Evolutionary conservation across 2,113 vertebrate species (phyloP), one percentile per base, ranked within the genome.

Genomic region (Setophaga kirtlandii): DNA sequence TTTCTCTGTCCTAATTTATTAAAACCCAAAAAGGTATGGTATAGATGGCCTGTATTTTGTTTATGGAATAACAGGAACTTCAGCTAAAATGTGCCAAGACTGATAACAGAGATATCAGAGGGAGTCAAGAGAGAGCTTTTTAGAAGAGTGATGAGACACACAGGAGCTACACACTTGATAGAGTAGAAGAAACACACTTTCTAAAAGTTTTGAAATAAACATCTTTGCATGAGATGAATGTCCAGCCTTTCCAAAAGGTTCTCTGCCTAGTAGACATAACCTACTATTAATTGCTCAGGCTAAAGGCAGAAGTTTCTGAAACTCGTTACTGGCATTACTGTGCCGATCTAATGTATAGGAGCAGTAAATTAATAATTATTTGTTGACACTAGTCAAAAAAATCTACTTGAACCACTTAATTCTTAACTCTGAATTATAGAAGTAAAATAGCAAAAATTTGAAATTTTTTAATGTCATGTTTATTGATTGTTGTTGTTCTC

Each of bases 401-500:
- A 4, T 1, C 15, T 58, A 4, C n/a, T 87, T 79, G 49, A 83
- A 79, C 6, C 6, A 31, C 3, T 62, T 64, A 55, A 41, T 35
- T 41, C n/a, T 62, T 74, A 81, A 68, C 8, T 76, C 49, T 53
- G 44, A 83, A 86, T 47, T 41, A 89, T 4, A 56, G 28, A 93
- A 93, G 87, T 37, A 92, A 93, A 94, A 81, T 67, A 89, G 60
- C 35, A 87, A 64, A 64, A 92, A 84, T 89, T 92, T 63, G 76
- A 81, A 87, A 81, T 17, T 83, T 95, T 95, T 94, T 37, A 3
- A 92, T 68, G 76, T 90, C 52, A 56, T 16, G 33, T 97, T 97
- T 97, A 97, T 97, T 97, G 55, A 56, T 78, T 70, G 47, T 47
- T 68, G 13, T 56, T 96, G 31, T 87, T 94, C 68, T 94, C 92